These are phyloP conservation scores for Gallinago stenura DNA, from an alignment of 2,797 vertebrate species.

Conservation along the genomic window DNA sequence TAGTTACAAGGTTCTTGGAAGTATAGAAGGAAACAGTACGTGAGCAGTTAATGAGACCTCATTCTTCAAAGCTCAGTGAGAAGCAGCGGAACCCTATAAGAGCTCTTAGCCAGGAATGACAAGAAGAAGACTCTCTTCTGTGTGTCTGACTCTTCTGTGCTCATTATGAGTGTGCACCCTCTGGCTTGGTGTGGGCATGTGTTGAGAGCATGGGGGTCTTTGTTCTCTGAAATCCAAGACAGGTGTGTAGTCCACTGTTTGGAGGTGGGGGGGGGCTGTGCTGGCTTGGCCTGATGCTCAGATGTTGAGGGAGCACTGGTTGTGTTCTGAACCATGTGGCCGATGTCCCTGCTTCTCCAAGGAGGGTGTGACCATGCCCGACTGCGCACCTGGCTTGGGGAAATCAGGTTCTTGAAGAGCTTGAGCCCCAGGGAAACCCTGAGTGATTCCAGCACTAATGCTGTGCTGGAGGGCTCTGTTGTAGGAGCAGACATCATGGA, in stretches of 20 bases:
- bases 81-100: background rate
- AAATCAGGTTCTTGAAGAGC: background rate
- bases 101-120: background rate
- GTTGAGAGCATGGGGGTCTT: accelerated
- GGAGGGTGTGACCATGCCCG: accelerated
- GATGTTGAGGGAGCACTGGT: background rate
- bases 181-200: accelerated
- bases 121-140: background rate
- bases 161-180: no score
- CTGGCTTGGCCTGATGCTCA: background rate
- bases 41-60: background rate
- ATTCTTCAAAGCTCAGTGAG: background rate
- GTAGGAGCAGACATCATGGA: background rate
- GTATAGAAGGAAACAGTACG: background rate
- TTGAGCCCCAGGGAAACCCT: background rate
- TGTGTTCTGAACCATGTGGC: background rate
- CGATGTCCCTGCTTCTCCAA: background rate
- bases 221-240: background rate
- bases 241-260: no score
- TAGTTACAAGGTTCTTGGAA: background rate
- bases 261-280: background rate
- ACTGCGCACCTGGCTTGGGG: accelerated
- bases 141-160: no score
- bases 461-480: background rate
- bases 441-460: background rate